Evolutionary conservation across 2,888 invertebrate species (phyloP).

Genomic region (Diarsia dahlii): DNA sequence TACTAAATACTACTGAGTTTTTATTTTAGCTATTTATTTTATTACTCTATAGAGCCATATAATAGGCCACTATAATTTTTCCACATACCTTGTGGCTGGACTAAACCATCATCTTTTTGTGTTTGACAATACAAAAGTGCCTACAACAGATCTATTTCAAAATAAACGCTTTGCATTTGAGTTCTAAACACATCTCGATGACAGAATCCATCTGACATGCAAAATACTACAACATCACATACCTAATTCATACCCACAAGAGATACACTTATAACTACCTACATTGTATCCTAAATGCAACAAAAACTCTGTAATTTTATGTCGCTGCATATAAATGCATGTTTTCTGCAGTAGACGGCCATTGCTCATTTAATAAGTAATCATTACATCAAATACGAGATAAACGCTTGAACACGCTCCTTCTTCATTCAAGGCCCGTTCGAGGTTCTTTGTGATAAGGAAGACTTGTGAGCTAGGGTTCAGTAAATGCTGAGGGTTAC

Average conservation of each 20-base stretch:
- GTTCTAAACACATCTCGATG: not conserved
- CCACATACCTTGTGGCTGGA: too few relatives aligned
- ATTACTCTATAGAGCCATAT: too few relatives aligned
- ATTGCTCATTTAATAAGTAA: constrained; percentile 70
- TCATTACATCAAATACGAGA: constrained; percentile 75
- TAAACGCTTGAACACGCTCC: constrained; percentile 72
- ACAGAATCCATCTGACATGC: not conserved
- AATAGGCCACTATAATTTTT: too few relatives aligned
- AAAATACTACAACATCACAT: not conserved
- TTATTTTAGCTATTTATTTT: too few relatives aligned
- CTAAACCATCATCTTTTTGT: too few relatives aligned
- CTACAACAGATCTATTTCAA: too few relatives aligned
- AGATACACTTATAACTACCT: constrained; percentile 16
- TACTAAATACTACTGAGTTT: not conserved
- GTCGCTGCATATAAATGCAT: constrained; percentile 37
- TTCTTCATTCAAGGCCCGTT: constrained; percentile 68
- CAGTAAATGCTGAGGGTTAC: constrained; percentile 20
- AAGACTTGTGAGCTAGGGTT: constrained; percentile 45
- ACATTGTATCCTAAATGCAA: not conserved
- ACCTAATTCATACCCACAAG: not conserved
- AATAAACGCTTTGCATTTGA: not conserved
- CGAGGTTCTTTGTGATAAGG: constrained; percentile 54
- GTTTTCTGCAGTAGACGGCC: constrained; percentile 45
- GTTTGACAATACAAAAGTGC: too few relatives aligned
- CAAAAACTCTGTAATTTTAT: constrained; percentile 54